Base-by-base conservation (phyloP, 92 coral and sea anemone species). In the Plumapathes pennacea region DNA sequence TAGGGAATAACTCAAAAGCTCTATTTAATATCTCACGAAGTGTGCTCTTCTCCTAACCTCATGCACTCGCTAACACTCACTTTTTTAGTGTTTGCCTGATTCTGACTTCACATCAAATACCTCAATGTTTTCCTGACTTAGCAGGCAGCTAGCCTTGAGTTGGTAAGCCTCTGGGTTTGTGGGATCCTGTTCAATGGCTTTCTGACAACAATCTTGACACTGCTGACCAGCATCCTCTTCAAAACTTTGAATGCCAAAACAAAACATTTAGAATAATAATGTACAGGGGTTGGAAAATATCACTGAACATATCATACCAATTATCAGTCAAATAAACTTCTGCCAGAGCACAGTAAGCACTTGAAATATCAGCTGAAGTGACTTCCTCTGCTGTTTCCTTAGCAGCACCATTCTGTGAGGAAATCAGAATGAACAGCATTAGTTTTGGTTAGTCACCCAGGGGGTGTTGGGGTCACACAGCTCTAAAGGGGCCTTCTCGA, bases 301-400 rank as follows among this genome's bases (percentile, higher is more conserved):
- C 45, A 41, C 27, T 39, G 20, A 25, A 59, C 1, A 20, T 7
- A 2, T 4, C 83, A 53, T 52, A 88, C 96, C 98, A 92, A 62
- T 84, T 83, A 60, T 92, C 98, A 4, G 98, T 92, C 48, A 92
- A 85, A 50, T 88, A 92, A 25, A 92, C 82, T 82, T 92, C 98
- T 40, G 98, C 98, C 30, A 92, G 87, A 17, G 98, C 88, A 61
- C 98, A 92, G 66, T 66, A 88, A 15, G 96, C 98, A 42, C 78
- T 84, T 25, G 98, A 92, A 37, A 92, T 84, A 27, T 92, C 97
- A 34, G 59, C 48, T 12, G 73, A 27, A 0, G 85, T n/a, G n/a
- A n/a, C n/a, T n/a, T n/a, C n/a, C n/a, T n/a, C n/a, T n/a, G n/a
- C n/a, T n/a, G n/a, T n/a, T n/a, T n/a, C n/a, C n/a, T n/a, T 1